A percentile compares a stretch with the other conserved stretches of the same genome.
phyloP scores from a whole-genome alignment of 1,140 invertebrate species.

The Daktulosphaira vitifoliae region DNA sequence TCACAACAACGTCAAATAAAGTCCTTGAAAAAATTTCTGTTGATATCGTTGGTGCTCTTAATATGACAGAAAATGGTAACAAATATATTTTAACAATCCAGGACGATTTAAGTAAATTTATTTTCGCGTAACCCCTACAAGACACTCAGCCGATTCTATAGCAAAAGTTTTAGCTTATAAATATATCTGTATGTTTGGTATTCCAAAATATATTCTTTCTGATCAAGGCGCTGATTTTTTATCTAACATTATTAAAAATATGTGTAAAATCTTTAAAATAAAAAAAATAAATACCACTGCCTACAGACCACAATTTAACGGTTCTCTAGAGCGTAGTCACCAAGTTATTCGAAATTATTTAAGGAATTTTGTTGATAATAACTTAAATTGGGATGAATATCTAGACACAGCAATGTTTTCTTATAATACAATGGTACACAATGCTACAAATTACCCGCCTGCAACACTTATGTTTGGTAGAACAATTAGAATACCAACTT shows the following conservation, averaged over 20 bases:
- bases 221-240: background rate
- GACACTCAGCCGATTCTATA: background rate
- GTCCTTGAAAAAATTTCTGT: background rate
- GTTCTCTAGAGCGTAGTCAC: constrained; percentile 42
- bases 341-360: constrained; percentile 43
- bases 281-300: background rate
- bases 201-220: background rate
- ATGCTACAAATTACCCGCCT: too few species aligned
- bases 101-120: constrained; percentile 38
- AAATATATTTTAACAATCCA: too few species aligned
- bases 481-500: background rate
- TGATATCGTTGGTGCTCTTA: background rate
- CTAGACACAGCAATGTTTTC: constrained; percentile 42
- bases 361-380: constrained; percentile 42
- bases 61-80: too few species aligned
- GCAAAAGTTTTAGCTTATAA: background rate
- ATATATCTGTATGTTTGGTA: background rate
- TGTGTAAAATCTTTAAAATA: background rate
- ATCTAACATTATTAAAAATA: background rate
- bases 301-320: background rate
- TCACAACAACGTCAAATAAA: background rate
- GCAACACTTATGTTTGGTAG: constrained; percentile 34
- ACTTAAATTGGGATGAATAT: constrained; percentile 45
- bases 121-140: constrained; percentile 37
- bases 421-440: too few species aligned